Percentiles rank a stretch among this genome's conserved stretches.
Evolutionary conservation across 2,113 vertebrate species (phyloP).

Genomic region (Etheostoma spectabile): DNA sequence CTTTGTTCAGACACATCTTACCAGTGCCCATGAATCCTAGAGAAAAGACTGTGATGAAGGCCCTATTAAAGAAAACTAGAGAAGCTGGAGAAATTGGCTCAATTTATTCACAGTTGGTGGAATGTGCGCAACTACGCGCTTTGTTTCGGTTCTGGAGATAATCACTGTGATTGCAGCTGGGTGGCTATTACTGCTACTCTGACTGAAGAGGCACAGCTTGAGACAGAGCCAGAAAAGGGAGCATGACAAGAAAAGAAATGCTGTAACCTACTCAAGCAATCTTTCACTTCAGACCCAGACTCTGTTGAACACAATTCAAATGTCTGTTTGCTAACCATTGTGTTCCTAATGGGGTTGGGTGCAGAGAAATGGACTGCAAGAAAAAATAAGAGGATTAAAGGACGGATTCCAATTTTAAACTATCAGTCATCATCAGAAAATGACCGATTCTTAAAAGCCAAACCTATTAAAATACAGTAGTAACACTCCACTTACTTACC

Average conservation of each 20-base stretch:
- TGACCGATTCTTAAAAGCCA: background rate
- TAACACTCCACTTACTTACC: background rate
- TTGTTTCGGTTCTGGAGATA: conserved; percentile 20
- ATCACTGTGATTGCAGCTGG: conserved; percentile 19
- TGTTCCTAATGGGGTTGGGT: background rate
- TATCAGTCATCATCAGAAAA: background rate
- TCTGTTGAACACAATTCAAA: background rate
- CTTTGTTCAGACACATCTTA: background rate
- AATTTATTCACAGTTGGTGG: background rate
- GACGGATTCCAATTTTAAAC: background rate
- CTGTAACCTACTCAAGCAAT: background rate
- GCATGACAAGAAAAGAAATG: background rate
- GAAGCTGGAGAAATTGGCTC: background rate
- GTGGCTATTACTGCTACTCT: conserved; percentile 1
- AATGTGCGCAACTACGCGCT: background rate
- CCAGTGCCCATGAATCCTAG: background rate
- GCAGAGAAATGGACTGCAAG: background rate
- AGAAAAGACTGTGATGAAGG: background rate
- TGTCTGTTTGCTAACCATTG: background rate
- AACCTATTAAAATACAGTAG: background rate
- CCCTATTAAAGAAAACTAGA: background rate
- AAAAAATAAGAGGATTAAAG: background rate
- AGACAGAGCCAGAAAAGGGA: conserved; percentile 9
- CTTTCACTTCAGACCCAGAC: background rate
- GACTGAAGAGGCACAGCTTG: conserved; percentile 15